phyloP scores from a whole-genome alignment of 2,113 vertebrate genomes.

The Malurus melanocephalus region DNA sequence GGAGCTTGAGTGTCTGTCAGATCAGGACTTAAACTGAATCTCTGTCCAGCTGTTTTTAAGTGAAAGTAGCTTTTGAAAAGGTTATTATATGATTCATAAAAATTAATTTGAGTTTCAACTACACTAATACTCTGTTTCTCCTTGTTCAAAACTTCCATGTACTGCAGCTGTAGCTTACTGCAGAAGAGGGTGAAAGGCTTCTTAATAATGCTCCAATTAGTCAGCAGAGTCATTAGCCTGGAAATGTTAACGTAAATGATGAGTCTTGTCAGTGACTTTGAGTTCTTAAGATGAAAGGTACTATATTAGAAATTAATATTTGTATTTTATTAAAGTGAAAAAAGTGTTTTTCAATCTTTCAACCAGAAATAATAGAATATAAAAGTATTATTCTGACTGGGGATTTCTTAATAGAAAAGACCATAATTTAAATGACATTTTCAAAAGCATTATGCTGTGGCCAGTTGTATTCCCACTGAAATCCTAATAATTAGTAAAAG shows the following conservation, averaged over 20 bases:
- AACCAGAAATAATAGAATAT: neutral
- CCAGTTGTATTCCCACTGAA: neutral
- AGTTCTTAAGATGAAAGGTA: neutral
- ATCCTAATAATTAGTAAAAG: neutral
- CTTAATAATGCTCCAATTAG: neutral
- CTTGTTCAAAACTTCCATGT: neutral
- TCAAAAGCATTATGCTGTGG: neutral
- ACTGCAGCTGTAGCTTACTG: neutral
- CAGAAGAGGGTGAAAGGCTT: neutral
- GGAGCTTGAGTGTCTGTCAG: neutral
- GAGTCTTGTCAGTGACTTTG: neutral
- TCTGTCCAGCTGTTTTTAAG: neutral
- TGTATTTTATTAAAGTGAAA: neutral
- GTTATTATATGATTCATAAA: neutral
- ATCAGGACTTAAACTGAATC: neutral
- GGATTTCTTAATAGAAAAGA: neutral
- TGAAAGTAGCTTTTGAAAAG: neutral
- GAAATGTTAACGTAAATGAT: neutral
- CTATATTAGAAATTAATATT: neutral
- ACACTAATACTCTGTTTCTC: neutral
- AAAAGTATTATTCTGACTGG: neutral
- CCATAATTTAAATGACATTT: neutral
- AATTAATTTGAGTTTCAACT: neutral
- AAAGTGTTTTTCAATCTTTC: neutral
- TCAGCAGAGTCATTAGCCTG: neutral